These are phyloP conservation scores for Atherinomorus stipes DNA, from an alignment of 2,113 vertebrate genomes.

Conservation along the genomic window DNA sequence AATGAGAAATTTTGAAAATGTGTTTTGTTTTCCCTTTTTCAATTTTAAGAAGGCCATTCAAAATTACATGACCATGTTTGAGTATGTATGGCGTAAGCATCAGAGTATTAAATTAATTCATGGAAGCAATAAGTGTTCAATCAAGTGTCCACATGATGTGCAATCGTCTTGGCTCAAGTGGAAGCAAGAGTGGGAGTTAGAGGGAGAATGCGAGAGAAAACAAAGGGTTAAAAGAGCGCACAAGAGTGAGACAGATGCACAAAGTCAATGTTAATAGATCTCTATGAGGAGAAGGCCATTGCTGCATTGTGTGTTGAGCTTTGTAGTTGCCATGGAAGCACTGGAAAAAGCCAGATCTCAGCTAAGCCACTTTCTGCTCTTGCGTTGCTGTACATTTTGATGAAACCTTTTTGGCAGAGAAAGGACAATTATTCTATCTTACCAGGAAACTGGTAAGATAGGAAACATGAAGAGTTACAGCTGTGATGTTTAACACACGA, in stretches of 20 bases:
- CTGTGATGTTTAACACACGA: slow-evolving; percentile 1
- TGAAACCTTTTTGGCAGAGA: slow-evolving; percentile 57
- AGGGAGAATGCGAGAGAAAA: slow-evolving; percentile 25
- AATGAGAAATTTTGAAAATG: background rate
- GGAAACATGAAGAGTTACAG: background rate
- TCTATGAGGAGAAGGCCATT: slow-evolving; percentile 68
- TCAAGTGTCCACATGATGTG: background rate
- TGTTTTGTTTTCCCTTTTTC: no score
- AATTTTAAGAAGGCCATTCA: background rate
- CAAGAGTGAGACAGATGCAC: slow-evolving; percentile 61
- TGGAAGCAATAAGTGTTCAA: slow-evolving; percentile 6
- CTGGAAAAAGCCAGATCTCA: slow-evolving; percentile 64
- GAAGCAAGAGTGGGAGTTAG: background rate
- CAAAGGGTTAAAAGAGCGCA: slow-evolving; percentile 64
- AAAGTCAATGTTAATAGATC: slow-evolving; percentile 73
- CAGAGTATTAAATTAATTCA: background rate
- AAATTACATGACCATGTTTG: background rate
- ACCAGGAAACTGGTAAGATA: slow-evolving; percentile 17
- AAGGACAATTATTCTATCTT: slow-evolving; percentile 42
- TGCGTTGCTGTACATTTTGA: slow-evolving; percentile 45
- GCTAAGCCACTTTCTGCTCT: slow-evolving; percentile 61
- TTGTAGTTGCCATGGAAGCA: slow-evolving; percentile 77
- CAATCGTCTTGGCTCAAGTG: background rate
- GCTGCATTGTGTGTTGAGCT: slow-evolving; percentile 72
- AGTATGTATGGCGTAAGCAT: background rate